phyloP scores from a whole-genome alignment of 1,140 invertebrate species.

The Agrilus planipennis region DNA sequence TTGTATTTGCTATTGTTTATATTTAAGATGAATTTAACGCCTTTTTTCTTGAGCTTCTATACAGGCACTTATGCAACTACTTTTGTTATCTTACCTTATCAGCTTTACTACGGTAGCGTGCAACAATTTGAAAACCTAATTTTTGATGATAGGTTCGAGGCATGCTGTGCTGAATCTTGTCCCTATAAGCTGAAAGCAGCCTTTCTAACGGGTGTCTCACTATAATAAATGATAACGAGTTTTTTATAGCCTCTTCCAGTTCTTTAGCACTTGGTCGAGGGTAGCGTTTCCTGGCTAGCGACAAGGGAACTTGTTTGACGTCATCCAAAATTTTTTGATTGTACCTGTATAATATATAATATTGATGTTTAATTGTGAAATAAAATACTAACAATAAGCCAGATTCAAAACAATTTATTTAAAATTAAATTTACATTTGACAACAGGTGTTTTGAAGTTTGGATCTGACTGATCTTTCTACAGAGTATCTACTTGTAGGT shows the following conservation, averaged over 20 bases:
- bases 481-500: no score
- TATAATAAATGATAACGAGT: constrained; percentile 70
- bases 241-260: constrained; percentile 46
- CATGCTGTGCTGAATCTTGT: constrained; percentile 72
- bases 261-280: constrained; percentile 57
- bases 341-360: constrained; percentile 35
- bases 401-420: no score
- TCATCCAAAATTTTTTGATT: constrained; percentile 60
- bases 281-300: constrained; percentile 64
- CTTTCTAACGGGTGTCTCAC: constrained; percentile 82
- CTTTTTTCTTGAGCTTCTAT: no score
- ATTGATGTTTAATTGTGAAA: not conserved
- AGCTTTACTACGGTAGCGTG: constrained; percentile 45
- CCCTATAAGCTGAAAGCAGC: constrained; percentile 77
- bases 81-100: constrained; percentile 16
- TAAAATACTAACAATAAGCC: not conserved
- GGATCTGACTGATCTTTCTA: no score
- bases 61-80: no score
- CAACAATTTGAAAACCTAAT: constrained; percentile 60
- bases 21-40: no score
- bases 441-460: no score
- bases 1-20: no score
- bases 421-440: no score
- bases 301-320: constrained; percentile 62
- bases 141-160: constrained; percentile 71